These are phyloP conservation scores for Denticeps clupeoides DNA, from an alignment of 2,797 vertebrate genomes.

Conservation along the genomic window DNA sequence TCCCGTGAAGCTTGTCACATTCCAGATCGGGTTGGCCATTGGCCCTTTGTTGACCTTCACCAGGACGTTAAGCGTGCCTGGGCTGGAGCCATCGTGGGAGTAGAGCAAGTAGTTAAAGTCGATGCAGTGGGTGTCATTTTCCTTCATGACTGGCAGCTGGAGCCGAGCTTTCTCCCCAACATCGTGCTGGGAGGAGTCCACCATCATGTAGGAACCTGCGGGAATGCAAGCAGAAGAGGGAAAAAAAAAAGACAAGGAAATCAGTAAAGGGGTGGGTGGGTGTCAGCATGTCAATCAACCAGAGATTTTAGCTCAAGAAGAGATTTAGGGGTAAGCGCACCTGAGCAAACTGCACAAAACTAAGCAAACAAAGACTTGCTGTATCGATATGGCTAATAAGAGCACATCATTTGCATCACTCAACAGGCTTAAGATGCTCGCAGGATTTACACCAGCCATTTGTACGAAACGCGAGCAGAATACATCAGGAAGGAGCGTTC, in stretches of 20 bases:
- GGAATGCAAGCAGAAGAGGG: constrained; percentile 13
- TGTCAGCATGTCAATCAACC: no score
- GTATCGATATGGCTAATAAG: no score
- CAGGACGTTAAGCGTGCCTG: constrained; percentile 83
- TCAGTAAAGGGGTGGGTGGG: no score
- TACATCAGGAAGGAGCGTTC: no score
- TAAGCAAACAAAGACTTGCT: no score
- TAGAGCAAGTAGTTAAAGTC: constrained; percentile 94
- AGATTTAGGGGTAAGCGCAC: no score
- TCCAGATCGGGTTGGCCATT: constrained; percentile 95
- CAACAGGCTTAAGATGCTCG: no score
- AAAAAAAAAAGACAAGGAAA: neutral
- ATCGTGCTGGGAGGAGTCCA: constrained; percentile 85
- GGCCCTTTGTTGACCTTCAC: constrained; percentile 96
- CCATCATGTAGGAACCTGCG: constrained; percentile 90
- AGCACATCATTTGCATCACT: no score
- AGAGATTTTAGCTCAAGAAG: no score
- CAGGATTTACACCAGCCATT: no score
- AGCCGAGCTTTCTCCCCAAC: constrained; percentile 84
- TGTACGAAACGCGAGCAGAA: no score
- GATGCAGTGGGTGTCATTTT: constrained; percentile 96
- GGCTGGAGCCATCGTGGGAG: constrained; percentile 74
- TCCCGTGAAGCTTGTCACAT: constrained; percentile 85
- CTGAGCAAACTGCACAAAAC: no score
- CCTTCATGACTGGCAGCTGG: constrained; percentile 93